Evolutionary conservation across 2,113 vertebrate genomes (phyloP).

Genomic region (Podarcis muralis): DNA sequence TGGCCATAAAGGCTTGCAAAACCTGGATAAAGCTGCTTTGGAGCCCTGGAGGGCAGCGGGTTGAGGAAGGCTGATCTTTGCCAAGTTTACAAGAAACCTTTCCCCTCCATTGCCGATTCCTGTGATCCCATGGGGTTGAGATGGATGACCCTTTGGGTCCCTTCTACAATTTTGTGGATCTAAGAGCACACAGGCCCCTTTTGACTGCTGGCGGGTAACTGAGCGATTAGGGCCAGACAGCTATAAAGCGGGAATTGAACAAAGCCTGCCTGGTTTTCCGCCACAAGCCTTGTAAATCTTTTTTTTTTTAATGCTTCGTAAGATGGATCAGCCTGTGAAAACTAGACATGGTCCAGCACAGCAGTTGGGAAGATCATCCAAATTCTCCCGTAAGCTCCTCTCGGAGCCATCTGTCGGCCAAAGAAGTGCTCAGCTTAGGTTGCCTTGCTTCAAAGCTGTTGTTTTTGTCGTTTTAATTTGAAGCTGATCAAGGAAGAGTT

Average conservation of each 20-base stretch:
- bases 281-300: background rate
- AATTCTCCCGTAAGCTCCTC: background rate
- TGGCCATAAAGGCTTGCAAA: too few species aligned
- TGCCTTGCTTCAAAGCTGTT: too few species aligned
- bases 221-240: background rate
- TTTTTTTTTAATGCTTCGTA: background rate
- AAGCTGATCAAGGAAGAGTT: background rate
- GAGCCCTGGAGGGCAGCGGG: too few species aligned
- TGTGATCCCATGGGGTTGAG: too few species aligned
- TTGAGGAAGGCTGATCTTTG: background rate
- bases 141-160: too few species aligned
- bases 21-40: too few species aligned
- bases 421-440: background rate
- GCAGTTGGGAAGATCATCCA: background rate
- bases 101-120: background rate
- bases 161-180: too few species aligned
- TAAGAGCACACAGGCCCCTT: background rate
- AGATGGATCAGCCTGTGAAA: background rate
- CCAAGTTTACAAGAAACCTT: background rate
- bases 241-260: background rate
- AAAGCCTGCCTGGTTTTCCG: background rate
- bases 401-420: background rate
- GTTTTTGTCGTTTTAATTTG: background rate
- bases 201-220: too few species aligned
- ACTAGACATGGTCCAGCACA: too few species aligned